A percentile compares a stretch with the other conserved stretches of the same genome.
phyloP scores from a whole-genome alignment of 2,113 vertebrate genomes.

The Gnathonemus echidnorhynchus region DNA sequence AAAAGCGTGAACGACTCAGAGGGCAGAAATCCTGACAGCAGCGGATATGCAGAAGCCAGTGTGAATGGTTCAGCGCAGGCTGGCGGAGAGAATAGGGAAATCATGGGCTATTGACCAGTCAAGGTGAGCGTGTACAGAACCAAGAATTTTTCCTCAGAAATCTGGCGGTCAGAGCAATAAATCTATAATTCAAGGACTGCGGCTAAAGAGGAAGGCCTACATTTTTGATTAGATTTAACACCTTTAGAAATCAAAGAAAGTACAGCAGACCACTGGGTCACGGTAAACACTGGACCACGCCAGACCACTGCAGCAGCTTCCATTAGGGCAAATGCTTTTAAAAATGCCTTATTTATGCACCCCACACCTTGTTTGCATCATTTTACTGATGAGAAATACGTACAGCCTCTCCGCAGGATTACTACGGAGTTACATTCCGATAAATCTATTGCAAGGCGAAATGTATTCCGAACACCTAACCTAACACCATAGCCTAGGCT shows the following conservation, averaged over 20 bases:
- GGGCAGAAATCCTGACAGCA: background rate
- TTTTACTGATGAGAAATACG: background rate
- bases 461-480: background rate
- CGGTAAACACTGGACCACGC: background rate
- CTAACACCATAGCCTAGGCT: background rate
- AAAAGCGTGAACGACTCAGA: background rate
- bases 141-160: background rate
- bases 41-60: background rate
- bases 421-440: background rate
- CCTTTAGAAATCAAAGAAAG: background rate
- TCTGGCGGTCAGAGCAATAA: background rate
- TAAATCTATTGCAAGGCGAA: background rate
- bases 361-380: background rate
- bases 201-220: background rate
- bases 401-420: background rate
- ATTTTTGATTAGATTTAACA: conserved; percentile 4
- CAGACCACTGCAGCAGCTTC: background rate
- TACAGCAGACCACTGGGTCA: background rate
- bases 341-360: background rate
- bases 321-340: background rate
- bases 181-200: conserved; percentile 14
- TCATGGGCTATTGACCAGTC: background rate
- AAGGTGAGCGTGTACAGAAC: background rate
- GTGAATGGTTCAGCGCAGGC: background rate
- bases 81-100: background rate